Evolutionary conservation across 2,113 vertebrate species (phyloP), one percentile per base, ranked within the genome.

Genomic region (Chrysemys picta): DNA sequence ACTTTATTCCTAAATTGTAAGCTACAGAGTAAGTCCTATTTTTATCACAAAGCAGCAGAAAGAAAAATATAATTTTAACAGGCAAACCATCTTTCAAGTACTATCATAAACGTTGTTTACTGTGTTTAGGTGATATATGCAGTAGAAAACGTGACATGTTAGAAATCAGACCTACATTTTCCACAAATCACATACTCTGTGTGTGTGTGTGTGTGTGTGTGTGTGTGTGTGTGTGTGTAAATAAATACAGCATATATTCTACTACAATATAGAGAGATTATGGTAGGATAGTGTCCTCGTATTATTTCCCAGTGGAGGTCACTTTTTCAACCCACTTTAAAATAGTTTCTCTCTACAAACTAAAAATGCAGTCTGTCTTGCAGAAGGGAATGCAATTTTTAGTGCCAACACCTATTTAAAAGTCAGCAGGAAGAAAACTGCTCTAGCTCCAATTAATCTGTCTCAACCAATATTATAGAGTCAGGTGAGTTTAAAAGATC

Each of bases 311-410:
- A 38, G 6, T 54, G 78, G 53, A 5, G 3, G 19, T 80, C 69
- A 22, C 9, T 69, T 89, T 89, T 76, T 75, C 47, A 27, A 47
- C 72, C 82, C 50, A 53, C 12, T 57, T 76, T 81, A 3, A 6
- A 93, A 14, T 14, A 7, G 4, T 62, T 80, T 91, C 38, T 52
- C 14, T 89, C 38, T 54, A 42, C 9, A 85, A 87, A 83, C 49
- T 83, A 45, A 62, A 92, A 57, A 35, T 42, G 38, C 38, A 2
- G 3, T 12, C 14, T 50, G 2, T 27, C n/a, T 27, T 75, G 9
- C 0, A 8, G 25, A 90, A 4, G 62, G 53, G 59, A 72, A 87
- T 2, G 1, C 0, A 0, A 35, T 10, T 38, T 59, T 93, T 62
- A 78, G 5, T 45, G 19, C 9, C 12, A 31, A 42, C 4, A 5